Evolutionary conservation across 2,113 vertebrate species (phyloP), one percentile per base, ranked within the genome.

Genomic region (Chaetodon trifascialis): DNA sequence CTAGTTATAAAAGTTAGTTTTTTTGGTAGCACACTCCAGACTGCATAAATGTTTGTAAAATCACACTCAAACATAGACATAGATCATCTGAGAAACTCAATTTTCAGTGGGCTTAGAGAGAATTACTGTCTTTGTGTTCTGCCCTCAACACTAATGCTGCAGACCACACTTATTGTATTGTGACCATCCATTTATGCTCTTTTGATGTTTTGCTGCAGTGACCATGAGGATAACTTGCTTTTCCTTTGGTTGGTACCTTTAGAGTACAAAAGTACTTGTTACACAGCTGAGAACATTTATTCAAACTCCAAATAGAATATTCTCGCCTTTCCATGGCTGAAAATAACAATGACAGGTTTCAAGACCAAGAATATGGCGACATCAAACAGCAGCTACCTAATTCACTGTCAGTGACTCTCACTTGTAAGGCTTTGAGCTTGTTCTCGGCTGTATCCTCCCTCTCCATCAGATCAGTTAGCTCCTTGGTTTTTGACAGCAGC

Each of bases 371-470:
- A 21, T 23, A 58, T 44, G 19, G 40, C 14, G 1, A 62, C 19
- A 72, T 19, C 34, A 44, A 62, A 75, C 16, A 67, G 17, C 12
- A 44, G 23, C 36, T 58, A 21, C 58, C 12, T 21, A 30, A 73
- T 76, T 84, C 52, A 36, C 15, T 86, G 71, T 79, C 40, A 30
- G 11, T 38, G 14, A 56, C 4, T 38, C 77, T 94, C 78, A 99
- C 98, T 95, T 97, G 94, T 77, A 98, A 82, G 1, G 87, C 70
- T 25, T 89, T 94, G 56, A 98, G 94, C 38, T 94, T 96, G 64
- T 92, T 84, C 80, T 95, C 93, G 0, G 88, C 55, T 0, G 86
- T 69, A 54, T 92, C 89, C 14, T 92, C 86, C 55, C 21, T 75
- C 70, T 94, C 92, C 87, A 92, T 65, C 83, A 96, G 97, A 77